Conservation (phyloP, 2,888 invertebrate species). For the Nemurella pictetii region DNA sequence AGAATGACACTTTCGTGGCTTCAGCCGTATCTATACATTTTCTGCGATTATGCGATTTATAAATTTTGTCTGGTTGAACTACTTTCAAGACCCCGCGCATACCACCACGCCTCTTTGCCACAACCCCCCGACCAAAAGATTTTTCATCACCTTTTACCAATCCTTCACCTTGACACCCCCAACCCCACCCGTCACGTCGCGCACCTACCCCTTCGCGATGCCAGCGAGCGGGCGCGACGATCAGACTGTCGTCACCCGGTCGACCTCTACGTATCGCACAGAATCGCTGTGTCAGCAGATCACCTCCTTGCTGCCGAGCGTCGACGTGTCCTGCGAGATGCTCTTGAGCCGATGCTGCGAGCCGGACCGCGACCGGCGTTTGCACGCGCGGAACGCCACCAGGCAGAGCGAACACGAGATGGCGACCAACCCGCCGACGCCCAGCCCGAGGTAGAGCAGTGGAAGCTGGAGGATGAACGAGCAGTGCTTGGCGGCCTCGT, state of each 20-base stretch:
- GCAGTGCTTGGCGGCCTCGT: conserved; percentile 79
- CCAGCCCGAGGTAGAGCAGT: conserved; percentile 67
- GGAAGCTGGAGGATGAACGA: conserved; percentile 77
- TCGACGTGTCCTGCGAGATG: conserved; percentile 26
- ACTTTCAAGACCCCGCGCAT: no score
- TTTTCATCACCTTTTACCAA: no score
- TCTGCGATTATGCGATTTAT: no score
- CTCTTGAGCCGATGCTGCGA: conserved; percentile 27
- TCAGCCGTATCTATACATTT: no score
- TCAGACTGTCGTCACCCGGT: conserved; percentile 90
- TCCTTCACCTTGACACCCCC: not conserved
- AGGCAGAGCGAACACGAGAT: conserved; percentile 48
- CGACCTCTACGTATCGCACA: conserved; percentile 89
- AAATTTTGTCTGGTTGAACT: no score
- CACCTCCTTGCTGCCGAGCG: conserved; percentile 66
- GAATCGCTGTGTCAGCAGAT: conserved; percentile 96
- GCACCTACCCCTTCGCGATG: not conserved
- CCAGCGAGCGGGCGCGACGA: not conserved
- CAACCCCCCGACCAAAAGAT: no score
- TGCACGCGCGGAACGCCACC: conserved; percentile 32
- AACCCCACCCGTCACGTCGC: not conserved
- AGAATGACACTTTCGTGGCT: no score
- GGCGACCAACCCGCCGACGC: conserved; percentile 50
- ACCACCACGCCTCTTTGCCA: no score
- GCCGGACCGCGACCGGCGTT: conserved; percentile 26